Evolutionary conservation across 2,113 vertebrate genomes (phyloP).

Genomic region (Platysteira castanea): DNA sequence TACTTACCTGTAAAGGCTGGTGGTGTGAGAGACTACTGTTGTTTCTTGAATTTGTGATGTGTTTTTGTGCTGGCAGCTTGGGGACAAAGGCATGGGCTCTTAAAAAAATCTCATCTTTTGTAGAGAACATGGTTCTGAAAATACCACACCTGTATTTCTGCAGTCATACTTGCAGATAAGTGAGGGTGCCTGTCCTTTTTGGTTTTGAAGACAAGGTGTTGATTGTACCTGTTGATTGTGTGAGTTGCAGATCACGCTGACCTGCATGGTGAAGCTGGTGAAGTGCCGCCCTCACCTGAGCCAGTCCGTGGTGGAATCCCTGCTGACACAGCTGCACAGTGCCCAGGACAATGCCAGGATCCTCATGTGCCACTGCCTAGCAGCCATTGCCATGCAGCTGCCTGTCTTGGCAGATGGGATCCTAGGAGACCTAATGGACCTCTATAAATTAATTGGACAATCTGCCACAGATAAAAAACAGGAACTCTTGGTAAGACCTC

Average conservation of each 20-base stretch:
- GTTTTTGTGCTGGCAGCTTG: background rate
- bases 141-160: background rate
- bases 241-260: conserved; percentile 81
- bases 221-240: background rate
- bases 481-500: conserved; percentile 87
- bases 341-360: conserved; percentile 85
- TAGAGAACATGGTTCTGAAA: background rate
- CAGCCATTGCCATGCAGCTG: conserved; percentile 92
- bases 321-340: conserved; percentile 87
- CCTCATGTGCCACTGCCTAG: conserved; percentile 91
- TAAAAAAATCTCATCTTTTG: background rate
- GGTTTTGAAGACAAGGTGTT: background rate
- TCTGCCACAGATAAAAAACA: conserved; percentile 90
- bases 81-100: background rate
- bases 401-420: conserved; percentile 92
- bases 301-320: conserved; percentile 87
- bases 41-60: background rate
- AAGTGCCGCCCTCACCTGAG: conserved; percentile 89
- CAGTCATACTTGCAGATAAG: background rate
- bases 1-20: background rate
- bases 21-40: fast-evolving
- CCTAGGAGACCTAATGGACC: conserved; percentile 90
- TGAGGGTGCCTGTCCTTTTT: background rate
- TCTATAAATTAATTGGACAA: conserved; percentile 85
- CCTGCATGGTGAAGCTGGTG: conserved; percentile 90